phyloP scores from a whole-genome alignment of 2,797 vertebrate genomes.

The Molothrus aeneus region DNA sequence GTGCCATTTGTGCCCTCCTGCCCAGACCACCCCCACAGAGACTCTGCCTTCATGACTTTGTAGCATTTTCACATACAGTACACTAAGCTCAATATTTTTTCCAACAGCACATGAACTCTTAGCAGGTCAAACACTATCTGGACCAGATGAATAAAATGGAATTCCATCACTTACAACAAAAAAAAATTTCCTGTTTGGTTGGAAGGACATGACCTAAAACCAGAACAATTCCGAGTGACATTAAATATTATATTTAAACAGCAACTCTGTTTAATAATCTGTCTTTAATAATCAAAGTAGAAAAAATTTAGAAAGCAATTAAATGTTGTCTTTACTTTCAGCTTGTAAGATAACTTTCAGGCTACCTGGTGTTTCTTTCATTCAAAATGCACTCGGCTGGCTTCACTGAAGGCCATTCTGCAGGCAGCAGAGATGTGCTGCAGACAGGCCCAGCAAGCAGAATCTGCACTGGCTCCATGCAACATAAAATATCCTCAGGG shows the following conservation, averaged over 20 bases:
- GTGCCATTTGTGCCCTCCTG: neutral
- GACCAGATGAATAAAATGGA: neutral
- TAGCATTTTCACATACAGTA: neutral
- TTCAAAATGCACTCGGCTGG: rapidly evolving
- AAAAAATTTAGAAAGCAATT: neutral
- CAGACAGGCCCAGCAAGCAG: neutral
- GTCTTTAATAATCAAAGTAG: neutral
- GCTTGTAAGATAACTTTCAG: neutral
- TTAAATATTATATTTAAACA: neutral
- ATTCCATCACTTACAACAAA: neutral
- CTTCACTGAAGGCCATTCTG: neutral
- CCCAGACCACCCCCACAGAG: neutral
- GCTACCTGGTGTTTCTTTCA: neutral
- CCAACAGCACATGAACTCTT: neutral
- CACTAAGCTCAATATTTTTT: neutral
- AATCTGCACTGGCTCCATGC: neutral
- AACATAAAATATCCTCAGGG: neutral
- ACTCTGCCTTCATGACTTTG: neutral
- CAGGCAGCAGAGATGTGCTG: neutral
- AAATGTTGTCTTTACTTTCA: neutral
- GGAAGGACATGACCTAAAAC: neutral
- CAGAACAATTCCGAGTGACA: neutral
- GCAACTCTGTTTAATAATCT: neutral
- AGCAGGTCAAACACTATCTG: neutral
- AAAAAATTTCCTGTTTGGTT: neutral